Conservation (phyloP, 2,888 invertebrate species). For the Cremastobaeus sp. region DNA sequence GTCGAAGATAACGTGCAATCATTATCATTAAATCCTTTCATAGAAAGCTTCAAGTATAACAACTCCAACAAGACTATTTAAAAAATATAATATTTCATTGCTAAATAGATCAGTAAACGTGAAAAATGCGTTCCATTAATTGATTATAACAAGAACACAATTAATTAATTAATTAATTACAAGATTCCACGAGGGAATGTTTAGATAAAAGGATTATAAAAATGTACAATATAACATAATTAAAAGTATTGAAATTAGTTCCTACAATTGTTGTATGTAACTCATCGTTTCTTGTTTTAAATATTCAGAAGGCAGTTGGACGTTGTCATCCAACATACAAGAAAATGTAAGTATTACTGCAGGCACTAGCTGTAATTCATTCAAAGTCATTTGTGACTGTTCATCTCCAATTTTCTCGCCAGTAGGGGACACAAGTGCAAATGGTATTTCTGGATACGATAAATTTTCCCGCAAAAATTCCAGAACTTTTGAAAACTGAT, state of each 20-base stretch:
- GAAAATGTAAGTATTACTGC: constrained; percentile 89
- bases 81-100: too few relatives aligned
- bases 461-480: constrained; percentile 90
- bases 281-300: constrained; percentile 87
- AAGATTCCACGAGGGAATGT: constrained; percentile 23
- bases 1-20: too few relatives aligned
- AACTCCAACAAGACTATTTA: too few relatives aligned
- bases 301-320: constrained; percentile 80
- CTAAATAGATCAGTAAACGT: too few relatives aligned
- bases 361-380: constrained; percentile 89
- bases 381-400: constrained; percentile 85
- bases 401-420: constrained; percentile 82
- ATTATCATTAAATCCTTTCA: too few relatives aligned
- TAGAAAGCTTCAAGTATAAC: too few relatives aligned
- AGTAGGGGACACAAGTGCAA: constrained; percentile 84
- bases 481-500: constrained; percentile 85
- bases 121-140: too few relatives aligned
- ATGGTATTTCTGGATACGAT: constrained; percentile 84
- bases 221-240: constrained; percentile 12
- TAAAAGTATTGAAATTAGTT: neutral
- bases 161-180: constrained; percentile 6
- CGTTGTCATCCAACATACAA: constrained; percentile 80
- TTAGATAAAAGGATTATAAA: constrained; percentile 18
- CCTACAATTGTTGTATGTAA: constrained; percentile 45
- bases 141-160: constrained; percentile 10